These are phyloP conservation scores for Oceanites oceanicus DNA, from an alignment of 2,113 vertebrate species.

Conservation along the genomic window DNA sequence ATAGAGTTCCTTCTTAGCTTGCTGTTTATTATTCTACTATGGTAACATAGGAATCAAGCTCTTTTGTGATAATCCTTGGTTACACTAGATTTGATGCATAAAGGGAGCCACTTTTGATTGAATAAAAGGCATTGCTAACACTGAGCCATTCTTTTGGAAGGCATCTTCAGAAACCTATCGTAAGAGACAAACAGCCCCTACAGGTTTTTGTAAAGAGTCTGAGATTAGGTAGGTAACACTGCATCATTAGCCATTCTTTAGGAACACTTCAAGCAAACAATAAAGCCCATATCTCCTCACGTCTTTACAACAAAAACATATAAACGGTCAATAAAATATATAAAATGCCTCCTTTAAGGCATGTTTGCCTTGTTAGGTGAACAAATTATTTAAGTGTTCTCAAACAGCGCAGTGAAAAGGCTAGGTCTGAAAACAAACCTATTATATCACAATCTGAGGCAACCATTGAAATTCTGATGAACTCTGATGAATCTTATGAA, in stretches of 20 bases:
- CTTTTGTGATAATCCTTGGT: not conserved
- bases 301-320: not conserved
- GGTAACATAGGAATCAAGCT: not conserved
- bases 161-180: not conserved
- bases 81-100: rapidly evolving
- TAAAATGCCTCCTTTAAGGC: not conserved
- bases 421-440: not conserved
- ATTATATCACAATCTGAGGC: not conserved
- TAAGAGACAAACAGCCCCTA: not conserved
- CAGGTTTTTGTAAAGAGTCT: not conserved
- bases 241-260: not conserved
- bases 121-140: not conserved
- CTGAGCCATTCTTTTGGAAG: not conserved
- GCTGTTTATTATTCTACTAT: not conserved
- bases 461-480: not conserved
- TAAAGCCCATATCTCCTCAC: not conserved
- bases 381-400: not conserved
- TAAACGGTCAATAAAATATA: not conserved
- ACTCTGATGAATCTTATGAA: not conserved
- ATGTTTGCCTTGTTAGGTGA: not conserved
- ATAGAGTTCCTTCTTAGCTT: not conserved
- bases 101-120: not conserved
- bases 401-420: not conserved
- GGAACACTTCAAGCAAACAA: not conserved
- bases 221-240: not conserved